Evolutionary conservation across 2,888 invertebrate genomes (phyloP), one percentile per base, ranked within the genome.

Genomic region (Stenoptilia bipunctidactyla): DNA sequence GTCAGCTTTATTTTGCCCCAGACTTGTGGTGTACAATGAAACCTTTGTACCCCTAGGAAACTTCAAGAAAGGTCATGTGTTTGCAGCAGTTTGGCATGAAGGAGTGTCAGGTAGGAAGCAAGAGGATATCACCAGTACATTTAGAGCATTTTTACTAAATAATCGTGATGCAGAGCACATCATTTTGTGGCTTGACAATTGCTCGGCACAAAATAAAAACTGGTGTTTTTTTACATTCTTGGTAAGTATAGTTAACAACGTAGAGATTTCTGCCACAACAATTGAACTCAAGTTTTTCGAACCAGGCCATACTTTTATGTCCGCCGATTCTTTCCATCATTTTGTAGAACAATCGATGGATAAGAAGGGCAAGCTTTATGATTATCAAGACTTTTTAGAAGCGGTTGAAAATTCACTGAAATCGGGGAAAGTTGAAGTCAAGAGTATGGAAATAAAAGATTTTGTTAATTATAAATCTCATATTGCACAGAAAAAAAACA

Each of bases 381-480:
- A 45, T 20, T 20, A 20, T 20, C 20, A 5, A 20, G 20, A 20
- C 20, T 41, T 43, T 41, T 27, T 42, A 37, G 39, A 45, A 34
- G 40, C 42, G 25, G 45, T 42, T 40, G 15, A 36, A 38, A 34
- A 20, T 15, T 40, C 40, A 30, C 34, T 43, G 38, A 44, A 44
- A 38, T 44, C 44, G 40, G 41, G 41, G 40, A 44, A 44, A 39
- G 41, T 42, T 34, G 38, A 40, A 44, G 40, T 20, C 20, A 44
- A 41, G 41, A 40, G 35, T 36, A 44, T 44, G 44, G 41, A 41
- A 40, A 38, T 40, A 35, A 42, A 27, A 40, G 44, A 44, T 44
- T 44, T 44, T 42, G 12, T 40, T 38, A 44, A 42, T 44, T 44
- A 38, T 40, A 40, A 44, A 42, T 40, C 41, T 40, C 38, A 40